Conservation (phyloP, 2,113 vertebrate species). For the Clarias gariepinus region DNA sequence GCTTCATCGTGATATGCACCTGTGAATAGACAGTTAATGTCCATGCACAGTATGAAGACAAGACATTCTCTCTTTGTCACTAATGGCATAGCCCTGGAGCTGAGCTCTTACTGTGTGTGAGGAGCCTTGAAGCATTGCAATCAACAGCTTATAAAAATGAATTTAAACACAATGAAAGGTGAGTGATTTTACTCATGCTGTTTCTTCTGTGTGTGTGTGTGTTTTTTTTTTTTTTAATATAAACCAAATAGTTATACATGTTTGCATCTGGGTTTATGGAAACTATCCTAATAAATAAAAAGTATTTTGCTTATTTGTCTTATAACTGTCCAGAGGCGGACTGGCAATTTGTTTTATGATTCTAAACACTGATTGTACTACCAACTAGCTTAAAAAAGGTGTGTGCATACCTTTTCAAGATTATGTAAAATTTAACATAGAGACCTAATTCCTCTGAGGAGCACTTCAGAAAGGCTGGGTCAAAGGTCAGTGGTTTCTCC, state of each 20-base stretch:
- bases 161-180: background rate
- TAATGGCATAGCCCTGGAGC: background rate
- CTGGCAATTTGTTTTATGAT: background rate
- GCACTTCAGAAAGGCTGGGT: constrained; percentile 55
- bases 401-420: constrained; percentile 40
- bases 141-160: background rate
- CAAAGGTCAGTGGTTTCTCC: constrained; percentile 64
- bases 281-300: background rate
- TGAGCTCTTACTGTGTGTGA: background rate
- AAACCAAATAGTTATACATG: background rate
- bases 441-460: constrained; percentile 54
- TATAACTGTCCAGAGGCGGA: background rate
- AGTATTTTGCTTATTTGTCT: background rate
- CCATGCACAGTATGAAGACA: background rate
- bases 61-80: background rate
- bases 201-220: background rate
- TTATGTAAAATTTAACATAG: constrained; percentile 60
- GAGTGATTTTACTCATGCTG: background rate
- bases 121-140: background rate
- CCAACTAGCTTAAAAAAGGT: constrained; percentile 34
- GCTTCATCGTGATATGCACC: constrained; percentile 36
- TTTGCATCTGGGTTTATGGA: background rate
- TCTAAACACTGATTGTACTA: background rate
- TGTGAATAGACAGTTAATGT: background rate
- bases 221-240: background rate